Conservation (phyloP, 2,888 invertebrate species). For the Aspidiotus destructor region DNA sequence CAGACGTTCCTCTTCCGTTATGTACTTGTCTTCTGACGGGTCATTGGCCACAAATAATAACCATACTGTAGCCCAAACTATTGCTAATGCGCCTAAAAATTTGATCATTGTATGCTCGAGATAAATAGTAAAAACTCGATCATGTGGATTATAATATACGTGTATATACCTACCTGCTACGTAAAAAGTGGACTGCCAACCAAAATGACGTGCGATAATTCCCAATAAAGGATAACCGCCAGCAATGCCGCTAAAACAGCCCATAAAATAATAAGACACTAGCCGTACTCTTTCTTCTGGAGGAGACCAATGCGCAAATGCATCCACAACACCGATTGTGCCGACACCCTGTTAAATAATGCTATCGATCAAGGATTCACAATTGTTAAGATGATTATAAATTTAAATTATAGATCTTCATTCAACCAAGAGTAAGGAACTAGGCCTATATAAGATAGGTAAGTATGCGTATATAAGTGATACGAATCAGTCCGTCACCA, state of each 20-base stretch:
- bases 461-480: no score
- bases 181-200: not conserved
- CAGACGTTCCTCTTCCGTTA: not conserved
- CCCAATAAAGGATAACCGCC: not conserved
- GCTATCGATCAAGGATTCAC: no score
- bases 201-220: not conserved
- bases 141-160: not conserved
- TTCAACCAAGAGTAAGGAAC: no score
- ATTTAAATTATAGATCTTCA: no score
- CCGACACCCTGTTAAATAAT: not conserved
- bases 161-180: not conserved
- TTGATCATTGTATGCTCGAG: not conserved
- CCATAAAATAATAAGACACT: not conserved
- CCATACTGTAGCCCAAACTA: not conserved
- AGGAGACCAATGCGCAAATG: not conserved
- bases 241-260: not conserved
- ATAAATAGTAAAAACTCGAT: not conserved
- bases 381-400: no score
- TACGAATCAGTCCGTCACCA: no score
- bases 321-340: not conserved
- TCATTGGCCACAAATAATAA: not conserved
- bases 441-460: no score
- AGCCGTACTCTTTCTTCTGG: not conserved
- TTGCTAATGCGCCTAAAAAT: not conserved
- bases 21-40: not conserved